Base-by-base conservation (phyloP, 2,113 vertebrate species). In the Podilymbus podiceps region DNA sequence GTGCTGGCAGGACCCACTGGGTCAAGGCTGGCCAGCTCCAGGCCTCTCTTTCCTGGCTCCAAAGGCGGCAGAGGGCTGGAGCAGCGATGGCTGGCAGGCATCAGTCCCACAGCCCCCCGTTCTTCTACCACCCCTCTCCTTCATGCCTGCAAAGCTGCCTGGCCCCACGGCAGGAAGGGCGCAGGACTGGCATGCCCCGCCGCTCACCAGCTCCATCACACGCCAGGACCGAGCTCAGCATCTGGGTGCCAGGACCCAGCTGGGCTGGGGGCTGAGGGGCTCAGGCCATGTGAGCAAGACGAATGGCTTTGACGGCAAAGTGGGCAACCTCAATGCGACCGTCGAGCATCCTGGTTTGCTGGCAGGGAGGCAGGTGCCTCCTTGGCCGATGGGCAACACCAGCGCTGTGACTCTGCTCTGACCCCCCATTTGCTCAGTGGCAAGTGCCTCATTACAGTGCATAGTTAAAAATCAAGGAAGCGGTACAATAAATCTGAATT, bases 401-500 rank as follows among this genome's bases (percentile, higher is more conserved):
- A 9, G 81, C 89, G 80, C 91, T 6, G 5, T 58, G 77, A 85
- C 46, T 91, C 62, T 88, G 88, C 94, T 97, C 97, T 98, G 97
- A 96, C 95, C 90, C 93, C 86, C 91, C 97, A 85, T 94, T 89
- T 96, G 97, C 98, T 98, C 95, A 97, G 95, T 97, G 98, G 98
- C 98, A 98, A 98, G 97, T 98, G 98, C 98, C 98, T 99, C 98
- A 98, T 95, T 98, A 99, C 98, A 98, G 99, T 99, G 99, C 99
- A 99, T 99, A 99, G 99, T 99, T 99, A 98, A 99, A 98, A 99
- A 99, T 99, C 98, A 99, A 99, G 99, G 99, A 99, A 99, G 99
- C 99, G 64, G 96, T 97, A 98, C 98, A 96, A 98, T 98, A 98
- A 98, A 99, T 98, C 99, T 97, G 96, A 98, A 98, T 98, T 98